Evolutionary conservation across 2,888 invertebrate genomes (phyloP), one percentile per base, ranked within the genome.

Genomic region (Smittia sp.): DNA sequence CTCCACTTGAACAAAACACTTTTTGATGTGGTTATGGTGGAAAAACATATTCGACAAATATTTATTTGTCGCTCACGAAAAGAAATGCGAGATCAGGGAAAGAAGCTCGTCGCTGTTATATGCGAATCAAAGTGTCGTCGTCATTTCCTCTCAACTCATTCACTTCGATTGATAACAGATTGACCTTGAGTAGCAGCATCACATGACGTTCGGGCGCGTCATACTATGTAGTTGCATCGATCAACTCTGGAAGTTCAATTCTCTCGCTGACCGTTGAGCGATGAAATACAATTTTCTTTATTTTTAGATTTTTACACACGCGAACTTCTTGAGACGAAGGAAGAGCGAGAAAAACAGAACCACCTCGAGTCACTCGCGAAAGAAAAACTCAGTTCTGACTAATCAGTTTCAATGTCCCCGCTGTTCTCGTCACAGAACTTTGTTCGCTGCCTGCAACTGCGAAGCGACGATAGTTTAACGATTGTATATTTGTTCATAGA

Each of bases 231-330:
- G 11, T 46, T 46, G 46, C 46, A 46, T 46, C 15, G n/a, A 46
- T 46, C 11, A 2, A 3, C 46, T 3, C 15, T 13, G 46, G 15
- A 46, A 46, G 46, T n/a, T 46, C 15, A n/a, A 6, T 11, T 46
- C 46, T 2, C 46, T 6, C 46, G 46, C 3, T 32, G 32, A 46
- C 13, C n/a, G 46, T 38, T 39, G 39, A 67, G 27, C n/a, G 22
- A 15, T 63, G 63, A 20, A 63, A 63, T 27, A 20, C 24, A 22
- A 20, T 58, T 58, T 58, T 52, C 4, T 11, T 63, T 63, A 63
- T 63, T 63, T 63, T 63, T 63, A 63, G 63, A 24, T 27, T 63
- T 13, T n/a, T n/a, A 63, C 63, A 63, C 63, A 63, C 22, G 27
- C 63, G 63, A 24, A 27, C 27, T 63, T 63, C 63, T 27, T 63